Percentiles rank a stretch among this genome's conserved stretches.
Conservation (phyloP, 1,140 invertebrate genomes). For the Saccostrea glomerata region DNA sequence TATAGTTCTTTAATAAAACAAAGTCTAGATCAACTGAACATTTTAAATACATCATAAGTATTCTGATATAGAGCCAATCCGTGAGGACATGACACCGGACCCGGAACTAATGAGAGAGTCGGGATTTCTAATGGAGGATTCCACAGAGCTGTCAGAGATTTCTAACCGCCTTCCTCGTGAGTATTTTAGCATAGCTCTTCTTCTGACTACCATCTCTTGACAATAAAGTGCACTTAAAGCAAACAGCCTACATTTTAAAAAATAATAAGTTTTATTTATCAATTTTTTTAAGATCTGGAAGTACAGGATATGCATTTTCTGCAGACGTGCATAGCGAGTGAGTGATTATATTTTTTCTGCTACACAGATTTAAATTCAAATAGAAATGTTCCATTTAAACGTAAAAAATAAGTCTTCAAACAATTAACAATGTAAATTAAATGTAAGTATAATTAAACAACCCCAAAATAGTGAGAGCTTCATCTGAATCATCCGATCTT, state of each 20-base stretch:
- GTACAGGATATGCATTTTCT: conserved; percentile 5
- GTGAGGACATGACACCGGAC: not conserved
- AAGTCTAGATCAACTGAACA: too few relatives aligned
- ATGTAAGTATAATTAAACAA: not conserved
- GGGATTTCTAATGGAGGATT: conserved; percentile 7
- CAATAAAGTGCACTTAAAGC: not conserved
- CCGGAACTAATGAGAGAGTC: conserved; percentile 13
- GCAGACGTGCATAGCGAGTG: not conserved
- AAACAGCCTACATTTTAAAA: not conserved
- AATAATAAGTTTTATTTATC: not conserved
- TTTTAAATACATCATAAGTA: too few relatives aligned
- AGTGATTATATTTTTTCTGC: not conserved
- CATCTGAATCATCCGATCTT: not conserved
- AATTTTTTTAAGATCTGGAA: not conserved
- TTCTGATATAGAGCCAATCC: not conserved
- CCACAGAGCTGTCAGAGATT: not conserved
- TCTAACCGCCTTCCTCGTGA: not conserved
- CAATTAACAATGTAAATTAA: not conserved
- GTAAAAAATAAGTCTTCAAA: not conserved
- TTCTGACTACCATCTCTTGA: not conserved
- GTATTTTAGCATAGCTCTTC: not conserved
- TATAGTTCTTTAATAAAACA: too few relatives aligned
- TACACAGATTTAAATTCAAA: not conserved
- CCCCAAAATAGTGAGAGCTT: not conserved
- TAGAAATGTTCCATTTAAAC: not conserved